Evolutionary conservation across 1,140 invertebrate genomes (phyloP).

Genomic region (Platyscapa corneri): DNA sequence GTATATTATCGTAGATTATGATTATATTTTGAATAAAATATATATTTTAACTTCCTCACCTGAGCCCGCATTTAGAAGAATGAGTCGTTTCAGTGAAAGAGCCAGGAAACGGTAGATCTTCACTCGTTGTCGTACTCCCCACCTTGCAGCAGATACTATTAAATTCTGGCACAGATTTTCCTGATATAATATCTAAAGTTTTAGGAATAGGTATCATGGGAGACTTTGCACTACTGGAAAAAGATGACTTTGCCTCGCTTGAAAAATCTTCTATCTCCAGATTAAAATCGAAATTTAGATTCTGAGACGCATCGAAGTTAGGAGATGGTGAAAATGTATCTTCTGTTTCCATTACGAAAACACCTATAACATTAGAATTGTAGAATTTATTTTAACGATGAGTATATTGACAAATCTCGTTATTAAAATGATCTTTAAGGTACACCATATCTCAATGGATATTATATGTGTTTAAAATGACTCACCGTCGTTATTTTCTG

Average conservation of each 20-base stretch:
- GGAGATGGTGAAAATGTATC: constrained; percentile 60
- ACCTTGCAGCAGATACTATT: constrained; percentile 78
- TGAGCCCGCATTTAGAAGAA: not conserved
- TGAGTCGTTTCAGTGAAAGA: constrained; percentile 49
- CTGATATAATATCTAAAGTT: constrained; percentile 64
- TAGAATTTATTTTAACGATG: not conserved
- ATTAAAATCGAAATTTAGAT: constrained; percentile 66
- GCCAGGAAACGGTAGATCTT: constrained; percentile 60
- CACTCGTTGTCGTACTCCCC: constrained; percentile 75
- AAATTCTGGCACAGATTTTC: constrained; percentile 73
- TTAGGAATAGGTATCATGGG: constrained; percentile 79
- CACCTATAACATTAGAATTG: constrained; percentile 62
- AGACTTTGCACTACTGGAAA: constrained; percentile 69
- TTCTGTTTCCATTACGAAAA: constrained; percentile 79
- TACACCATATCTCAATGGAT: too few species aligned
- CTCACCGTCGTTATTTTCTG: constrained; percentile 55
- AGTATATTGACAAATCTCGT: too few species aligned
- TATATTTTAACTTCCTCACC: constrained; percentile 34
- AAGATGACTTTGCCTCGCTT: constrained; percentile 55
- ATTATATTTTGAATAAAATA: not conserved
- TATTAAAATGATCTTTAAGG: not conserved
- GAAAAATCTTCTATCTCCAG: constrained; percentile 61
- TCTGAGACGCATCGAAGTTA: constrained; percentile 53
- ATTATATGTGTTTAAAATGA: constrained; percentile 32
- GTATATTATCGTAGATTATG: too few species aligned